Evolutionary conservation across 2,113 vertebrate genomes (phyloP).

Genomic region (Scopus umbretta): DNA sequence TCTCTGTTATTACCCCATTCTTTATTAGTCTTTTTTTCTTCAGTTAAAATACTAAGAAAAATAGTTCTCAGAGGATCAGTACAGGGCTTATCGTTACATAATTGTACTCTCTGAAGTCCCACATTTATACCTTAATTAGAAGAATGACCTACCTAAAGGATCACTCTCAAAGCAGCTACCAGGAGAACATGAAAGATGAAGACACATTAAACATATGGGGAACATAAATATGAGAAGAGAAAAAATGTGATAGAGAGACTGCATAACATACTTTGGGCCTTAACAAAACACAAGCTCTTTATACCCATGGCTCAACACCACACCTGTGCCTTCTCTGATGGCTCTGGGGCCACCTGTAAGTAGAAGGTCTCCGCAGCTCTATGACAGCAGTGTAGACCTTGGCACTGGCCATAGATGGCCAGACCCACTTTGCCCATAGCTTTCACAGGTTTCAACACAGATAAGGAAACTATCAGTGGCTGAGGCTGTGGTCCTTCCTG

Average conservation of each 20-base stretch:
- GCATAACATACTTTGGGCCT: background rate
- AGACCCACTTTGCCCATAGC: background rate
- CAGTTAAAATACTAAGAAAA: background rate
- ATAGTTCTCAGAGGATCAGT: background rate
- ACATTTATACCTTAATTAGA: background rate
- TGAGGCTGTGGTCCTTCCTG: no score
- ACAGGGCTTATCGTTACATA: background rate
- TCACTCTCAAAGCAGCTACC: background rate
- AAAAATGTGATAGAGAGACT: background rate
- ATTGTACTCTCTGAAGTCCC: background rate
- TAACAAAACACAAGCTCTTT: background rate
- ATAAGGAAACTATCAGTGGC: background rate
- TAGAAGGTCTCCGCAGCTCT: background rate
- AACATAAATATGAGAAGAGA: background rate
- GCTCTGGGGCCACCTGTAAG: background rate
- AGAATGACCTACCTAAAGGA: background rate
- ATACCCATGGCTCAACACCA: background rate
- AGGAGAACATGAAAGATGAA: background rate
- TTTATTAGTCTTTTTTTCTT: background rate
- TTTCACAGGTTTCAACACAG: background rate
- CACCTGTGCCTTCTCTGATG: background rate
- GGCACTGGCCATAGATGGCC: background rate
- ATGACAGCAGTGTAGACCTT: background rate
- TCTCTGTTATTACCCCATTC: background rate
- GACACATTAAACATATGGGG: background rate